A percentile compares a stretch with the other conserved stretches of the same genome.
Evolutionary conservation across 2,113 vertebrate genomes (phyloP).

Genomic region (Menura novaehollandiae): DNA sequence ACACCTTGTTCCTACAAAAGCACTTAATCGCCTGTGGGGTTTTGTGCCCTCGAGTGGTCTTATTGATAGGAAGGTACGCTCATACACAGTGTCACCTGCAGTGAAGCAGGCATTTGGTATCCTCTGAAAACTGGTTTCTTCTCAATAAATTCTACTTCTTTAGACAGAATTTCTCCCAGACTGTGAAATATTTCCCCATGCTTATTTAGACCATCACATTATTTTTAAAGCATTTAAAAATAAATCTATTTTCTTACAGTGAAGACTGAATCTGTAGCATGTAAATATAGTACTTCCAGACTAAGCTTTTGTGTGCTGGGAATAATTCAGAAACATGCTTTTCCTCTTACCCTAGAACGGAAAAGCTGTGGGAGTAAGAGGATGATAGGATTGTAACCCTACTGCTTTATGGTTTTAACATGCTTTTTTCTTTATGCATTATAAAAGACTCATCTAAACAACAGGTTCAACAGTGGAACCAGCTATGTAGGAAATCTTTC

Average conservation of each 20-base stretch:
- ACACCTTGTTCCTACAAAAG: accelerated
- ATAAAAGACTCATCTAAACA: background rate
- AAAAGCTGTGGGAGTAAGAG: background rate
- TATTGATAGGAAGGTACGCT: background rate
- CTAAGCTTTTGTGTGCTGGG: background rate
- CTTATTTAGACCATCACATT: background rate
- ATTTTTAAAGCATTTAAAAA: background rate
- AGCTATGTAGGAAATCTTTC: background rate
- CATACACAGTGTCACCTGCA: background rate
- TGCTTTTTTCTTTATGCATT: background rate
- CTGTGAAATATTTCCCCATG: background rate
- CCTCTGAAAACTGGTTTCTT: background rate
- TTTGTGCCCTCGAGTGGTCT: background rate
- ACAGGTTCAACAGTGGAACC: background rate
- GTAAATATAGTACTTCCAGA: background rate
- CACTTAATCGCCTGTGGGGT: too few species aligned
- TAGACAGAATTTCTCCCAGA: background rate
- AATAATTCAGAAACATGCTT: background rate
- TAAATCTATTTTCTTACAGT: background rate
- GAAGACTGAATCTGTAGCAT: background rate
- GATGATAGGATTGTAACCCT: background rate
- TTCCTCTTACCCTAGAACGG: background rate
- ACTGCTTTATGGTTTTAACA: background rate
- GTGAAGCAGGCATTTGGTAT: background rate
- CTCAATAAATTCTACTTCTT: background rate